Evolutionary conservation across 2,113 vertebrate species (phyloP), one percentile per base, ranked within the genome.

Genomic region (Lepus timidus): DNA sequence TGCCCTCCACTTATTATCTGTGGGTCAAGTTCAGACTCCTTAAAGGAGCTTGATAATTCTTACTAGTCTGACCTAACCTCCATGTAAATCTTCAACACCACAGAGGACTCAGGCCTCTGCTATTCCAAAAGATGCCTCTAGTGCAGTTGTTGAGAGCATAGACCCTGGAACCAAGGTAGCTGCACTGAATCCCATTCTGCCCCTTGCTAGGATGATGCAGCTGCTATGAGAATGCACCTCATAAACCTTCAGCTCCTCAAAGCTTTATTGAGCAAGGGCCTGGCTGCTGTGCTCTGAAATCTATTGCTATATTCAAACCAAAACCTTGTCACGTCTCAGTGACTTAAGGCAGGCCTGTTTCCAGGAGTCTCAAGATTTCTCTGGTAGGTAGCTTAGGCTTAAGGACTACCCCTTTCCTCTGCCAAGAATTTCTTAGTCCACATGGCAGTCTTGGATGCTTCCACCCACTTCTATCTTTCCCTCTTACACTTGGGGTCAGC

Each of bases 111-210:
- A 80, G 31, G 94, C 86, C 31, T 89, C 65, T 80, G 17, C 55
- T 61, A 8, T 67, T 71, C 39, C 93, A n/a, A 70, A 52, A 80
- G 23, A 65, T 75, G 29, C 31, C 55, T 65, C 14, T 79, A 79
- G 27, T n/a, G 12, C 70, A 64, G 55, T 74, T 55, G 33, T 44
- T 91, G 29, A 61, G 25, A 31, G 23, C 36, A 33, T 55, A 64
- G 16, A 61, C 49, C 80, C 49, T 84, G 75, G 25, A 88, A 39
- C 33, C 61, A 87, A 49, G 83, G 31, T 44, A 16, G 19, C 64
- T 86, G 22, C 70, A 91, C 94, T 91, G 36, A 94, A 91, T 85
- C 39, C 44, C 62, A 82, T 80, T 85, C 31, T 93, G 6, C 76
- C 25, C 39, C 80, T 94, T 85, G 39, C 11, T 91, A 16, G n/a